Evolutionary conservation across 2,113 vertebrate genomes (phyloP), one percentile per base, ranked within the genome.

Genomic region (Rhegmatorhina hoffmannsi): DNA sequence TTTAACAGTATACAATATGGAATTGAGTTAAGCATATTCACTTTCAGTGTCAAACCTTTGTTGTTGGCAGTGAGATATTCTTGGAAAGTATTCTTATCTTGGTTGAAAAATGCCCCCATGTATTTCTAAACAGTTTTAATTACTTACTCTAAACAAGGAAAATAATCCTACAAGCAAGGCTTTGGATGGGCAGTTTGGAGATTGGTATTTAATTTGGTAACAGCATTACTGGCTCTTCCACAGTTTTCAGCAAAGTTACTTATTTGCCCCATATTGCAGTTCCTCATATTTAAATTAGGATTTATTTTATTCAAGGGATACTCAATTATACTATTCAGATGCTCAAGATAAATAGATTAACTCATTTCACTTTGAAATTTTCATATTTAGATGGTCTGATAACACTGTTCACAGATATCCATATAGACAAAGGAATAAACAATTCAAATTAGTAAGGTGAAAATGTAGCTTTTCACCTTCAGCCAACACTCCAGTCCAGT

Each of bases 391-490:
- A 26, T 31, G 2, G 16, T 78, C n/a, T 92, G 89, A 92, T 93
- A 79, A 83, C 53, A 36, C 31, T 38, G 7, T 64, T 93, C 40
- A 26, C 28, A 58, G 31, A 80, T 83, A 95, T 68, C 33, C 26
- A 3, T 63, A 55, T 33, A 74, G 28, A 60, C 6, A 59, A 70
- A 89, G 7, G 78, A 46, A 72, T 76, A 34, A 52, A 75, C 49
- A 53, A 33, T 52, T 74, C 11, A 21, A 86, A 59, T 56, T n/a
- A 87, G 4, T 73, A 81, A 46, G 20, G 40, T 9, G 31, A 78
- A 88, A 92, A 91, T 78, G 11, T 49, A 84, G 63, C 9, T 73
- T 95, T 90, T 87, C 34, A 40, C 78, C 40, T 68, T 91, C 64
- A 76, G 43, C 66, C 69, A 52, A 62, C 14, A 83, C 64, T 95